These are phyloP conservation scores for Bombus polaris DNA, from an alignment of 1,140 invertebrate species.

Conservation along the genomic window DNA sequence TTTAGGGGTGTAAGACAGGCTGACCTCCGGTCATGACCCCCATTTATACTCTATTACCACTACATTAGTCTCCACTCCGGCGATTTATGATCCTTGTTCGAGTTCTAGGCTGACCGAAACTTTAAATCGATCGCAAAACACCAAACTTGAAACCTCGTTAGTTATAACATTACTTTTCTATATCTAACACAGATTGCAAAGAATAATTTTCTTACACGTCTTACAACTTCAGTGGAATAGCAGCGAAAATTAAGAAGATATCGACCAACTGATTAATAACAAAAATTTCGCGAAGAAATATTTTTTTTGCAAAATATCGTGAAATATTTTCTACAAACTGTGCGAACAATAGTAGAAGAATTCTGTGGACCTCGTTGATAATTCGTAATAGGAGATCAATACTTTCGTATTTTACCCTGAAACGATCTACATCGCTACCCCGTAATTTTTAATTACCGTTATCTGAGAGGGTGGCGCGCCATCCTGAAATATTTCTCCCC, in stretches of 20 bases:
- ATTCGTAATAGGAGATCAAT: conserved; percentile 20
- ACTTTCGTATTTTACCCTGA: conserved; percentile 51
- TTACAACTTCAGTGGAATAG: too few relatives aligned
- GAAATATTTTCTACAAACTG: too few relatives aligned
- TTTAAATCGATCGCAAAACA: conserved; percentile 59
- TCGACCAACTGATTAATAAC: too few relatives aligned
- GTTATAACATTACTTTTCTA: not conserved
- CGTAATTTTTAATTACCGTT: conserved; percentile 82
- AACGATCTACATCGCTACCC: not conserved
- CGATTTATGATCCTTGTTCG: conserved; percentile 80
- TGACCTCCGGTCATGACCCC: conserved; percentile 81
- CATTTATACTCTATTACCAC: conserved; percentile 83
- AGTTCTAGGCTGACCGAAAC: conserved; percentile 68
- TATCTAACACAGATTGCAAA: too few relatives aligned
- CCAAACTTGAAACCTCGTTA: not conserved
- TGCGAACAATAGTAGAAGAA: too few relatives aligned
- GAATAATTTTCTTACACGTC: too few relatives aligned
- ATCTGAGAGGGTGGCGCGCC: conserved; percentile 73
- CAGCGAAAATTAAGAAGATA: too few relatives aligned
- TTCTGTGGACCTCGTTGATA: not conserved
- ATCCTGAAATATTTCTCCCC: conserved; percentile 77
- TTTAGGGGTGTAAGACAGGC: conserved; percentile 81
- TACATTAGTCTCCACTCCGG: conserved; percentile 81
- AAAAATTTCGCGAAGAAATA: too few relatives aligned
- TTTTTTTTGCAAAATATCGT: too few relatives aligned